Evolutionary conservation across 2,888 invertebrate species (phyloP).

Genomic region (Agrotis segetum): DNA sequence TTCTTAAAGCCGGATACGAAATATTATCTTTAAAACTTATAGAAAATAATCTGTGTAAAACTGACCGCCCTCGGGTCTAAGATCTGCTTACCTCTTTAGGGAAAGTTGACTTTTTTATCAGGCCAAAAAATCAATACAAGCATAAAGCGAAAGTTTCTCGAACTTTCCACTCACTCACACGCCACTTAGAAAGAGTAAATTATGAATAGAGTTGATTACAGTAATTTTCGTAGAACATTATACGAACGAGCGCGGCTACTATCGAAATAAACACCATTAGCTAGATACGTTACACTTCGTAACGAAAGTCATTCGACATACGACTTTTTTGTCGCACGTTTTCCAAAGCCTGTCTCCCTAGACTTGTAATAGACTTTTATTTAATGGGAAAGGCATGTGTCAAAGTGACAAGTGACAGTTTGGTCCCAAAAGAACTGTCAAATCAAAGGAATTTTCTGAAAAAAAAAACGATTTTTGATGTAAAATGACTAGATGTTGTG

Average conservation of each 20-base stretch:
- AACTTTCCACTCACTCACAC: constrained; percentile 28
- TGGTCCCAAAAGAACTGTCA: no score
- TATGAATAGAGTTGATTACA: constrained; percentile 67
- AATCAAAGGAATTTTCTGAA: no score
- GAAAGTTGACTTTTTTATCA: neutral
- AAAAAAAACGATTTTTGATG: no score
- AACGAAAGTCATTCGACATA: neutral
- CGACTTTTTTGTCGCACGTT: constrained; percentile 27
- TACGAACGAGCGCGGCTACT: constrained; percentile 57
- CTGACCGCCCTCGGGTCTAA: no score
- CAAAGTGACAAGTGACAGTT: no score
- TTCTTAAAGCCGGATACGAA: no score
- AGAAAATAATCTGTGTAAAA: no score
- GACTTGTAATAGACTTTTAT: no score
- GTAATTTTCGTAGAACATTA: constrained; percentile 71
- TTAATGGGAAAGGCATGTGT: no score
- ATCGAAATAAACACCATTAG: constrained; percentile 67
- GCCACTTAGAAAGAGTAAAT: constrained; percentile 56
- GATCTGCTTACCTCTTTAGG: neutral
- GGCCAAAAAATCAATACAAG: neutral
- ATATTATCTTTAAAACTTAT: no score
- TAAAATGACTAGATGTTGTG: no score
- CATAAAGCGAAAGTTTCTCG: neutral
- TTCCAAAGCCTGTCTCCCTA: neutral
- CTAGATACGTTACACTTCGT: constrained; percentile 42